Evolutionary conservation across 2,113 vertebrate species (phyloP).

Genomic region (Setophaga coronata): DNA sequence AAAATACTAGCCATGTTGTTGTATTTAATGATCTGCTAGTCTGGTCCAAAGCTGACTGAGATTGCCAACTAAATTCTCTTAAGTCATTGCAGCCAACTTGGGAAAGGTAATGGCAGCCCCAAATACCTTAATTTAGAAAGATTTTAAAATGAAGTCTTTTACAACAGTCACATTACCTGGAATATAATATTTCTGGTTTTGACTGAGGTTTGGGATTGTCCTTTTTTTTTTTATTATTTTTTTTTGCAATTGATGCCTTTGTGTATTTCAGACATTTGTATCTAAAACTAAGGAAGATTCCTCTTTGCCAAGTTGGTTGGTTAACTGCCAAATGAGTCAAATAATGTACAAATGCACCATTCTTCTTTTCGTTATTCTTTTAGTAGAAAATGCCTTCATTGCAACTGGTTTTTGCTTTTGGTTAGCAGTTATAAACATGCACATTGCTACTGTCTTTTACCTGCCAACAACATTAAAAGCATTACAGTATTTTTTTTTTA

Average conservation of each 20-base stretch:
- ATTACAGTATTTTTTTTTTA: not conserved
- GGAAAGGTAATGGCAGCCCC: not conserved
- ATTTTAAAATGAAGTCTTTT: not conserved
- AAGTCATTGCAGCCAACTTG: not conserved
- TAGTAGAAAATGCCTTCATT: not conserved
- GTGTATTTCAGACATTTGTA: not conserved
- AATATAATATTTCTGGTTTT: not conserved
- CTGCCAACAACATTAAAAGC: not conserved
- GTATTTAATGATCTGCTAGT: not conserved
- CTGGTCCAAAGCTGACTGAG: not conserved
- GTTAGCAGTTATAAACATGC: not conserved
- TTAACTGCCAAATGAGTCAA: slow-evolving; percentile 9
- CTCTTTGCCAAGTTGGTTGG: not conserved
- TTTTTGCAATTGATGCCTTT: not conserved
- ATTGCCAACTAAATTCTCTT: not conserved
- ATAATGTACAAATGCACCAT: not conserved
- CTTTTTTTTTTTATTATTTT: not conserved
- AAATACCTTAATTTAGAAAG: not conserved
- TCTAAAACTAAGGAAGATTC: not conserved
- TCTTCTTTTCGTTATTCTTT: slow-evolving; percentile 14
- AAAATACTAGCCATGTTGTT: not conserved
- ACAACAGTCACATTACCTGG: not conserved
- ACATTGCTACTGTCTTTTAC: not conserved
- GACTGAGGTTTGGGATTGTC: not conserved
- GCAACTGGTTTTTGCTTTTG: not conserved